Base-by-base conservation (phyloP, 2,113 vertebrate species). In the Cnemophilus loriae region DNA sequence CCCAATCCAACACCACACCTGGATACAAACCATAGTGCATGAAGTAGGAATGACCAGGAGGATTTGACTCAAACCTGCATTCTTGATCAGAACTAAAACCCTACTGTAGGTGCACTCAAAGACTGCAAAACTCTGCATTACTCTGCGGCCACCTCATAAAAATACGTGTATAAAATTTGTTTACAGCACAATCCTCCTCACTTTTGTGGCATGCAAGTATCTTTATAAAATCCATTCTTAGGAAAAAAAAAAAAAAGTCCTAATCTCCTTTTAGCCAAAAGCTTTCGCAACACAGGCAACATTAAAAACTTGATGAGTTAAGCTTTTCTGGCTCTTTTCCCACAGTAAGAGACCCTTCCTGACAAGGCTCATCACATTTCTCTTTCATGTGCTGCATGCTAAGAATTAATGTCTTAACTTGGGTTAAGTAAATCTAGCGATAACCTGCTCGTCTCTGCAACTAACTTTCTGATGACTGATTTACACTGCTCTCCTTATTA, bases 331-430 rank as follows among this genome's bases (percentile, higher is more conserved):
- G 53, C 92, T 97, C 71, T 90, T 59, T 78, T 96, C 91, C 78
- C 90, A 87, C 56, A 92, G 16, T 4, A 53, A 82, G 90, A 96
- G 95, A 96, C 85, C 90, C 53, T 95, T 93, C 76, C 87, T 97
- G 96, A 96, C 96, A 96, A 90, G 86, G 88, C 89, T 97, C 87
- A 91, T 93, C 87, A 87, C 50, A 86, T 69, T 68, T 37, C 73
- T 57, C 89, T 97, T 97, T 97, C 92, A 79, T 95, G 93, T 96
- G 67, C 89, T 74, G 79, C 95, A 91, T 46, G 95, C 57, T 92
- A 94, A 94, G 95, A 95, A 97, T 95, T 95, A 97, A 97, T 89
- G 93, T 96, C 93, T 97, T 93, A 92, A 95, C 91, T 92, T 78
- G 90, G 75, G 96, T 95, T 97, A 97, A 97, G 96, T 90, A 95